These are phyloP conservation scores for Lipotes vexillifer DNA, from an alignment of 2,113 vertebrate species.

Conservation along the genomic window DNA sequence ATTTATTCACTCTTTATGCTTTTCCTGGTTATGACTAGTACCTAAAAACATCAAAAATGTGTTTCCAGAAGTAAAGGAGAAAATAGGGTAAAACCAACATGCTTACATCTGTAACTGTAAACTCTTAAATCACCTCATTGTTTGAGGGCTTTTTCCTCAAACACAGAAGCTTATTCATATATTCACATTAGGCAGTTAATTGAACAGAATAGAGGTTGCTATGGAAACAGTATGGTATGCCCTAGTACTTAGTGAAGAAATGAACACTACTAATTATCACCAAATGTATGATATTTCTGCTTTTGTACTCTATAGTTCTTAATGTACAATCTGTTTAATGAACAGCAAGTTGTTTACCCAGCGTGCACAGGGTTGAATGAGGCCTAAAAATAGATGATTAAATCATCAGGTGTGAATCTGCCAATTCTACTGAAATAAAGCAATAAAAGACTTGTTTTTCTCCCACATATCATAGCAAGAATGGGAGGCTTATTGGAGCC, in stretches of 20 bases:
- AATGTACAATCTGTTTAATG: slow-evolving; percentile 65
- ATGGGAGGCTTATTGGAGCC: not conserved
- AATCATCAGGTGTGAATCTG: slow-evolving; percentile 44
- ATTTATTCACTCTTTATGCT: slow-evolving; percentile 50
- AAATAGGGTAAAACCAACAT: slow-evolving; percentile 1
- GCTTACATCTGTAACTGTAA: slow-evolving; percentile 3
- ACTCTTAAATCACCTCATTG: slow-evolving; percentile 66
- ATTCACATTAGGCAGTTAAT: slow-evolving; percentile 81
- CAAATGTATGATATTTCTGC: slow-evolving; percentile 75
- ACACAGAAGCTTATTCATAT: slow-evolving; percentile 77
- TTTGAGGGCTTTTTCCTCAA: slow-evolving; percentile 68
- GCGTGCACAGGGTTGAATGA: not conserved
- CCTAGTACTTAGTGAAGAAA: slow-evolving; percentile 73
- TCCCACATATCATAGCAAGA: not conserved
- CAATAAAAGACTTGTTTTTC: not conserved
- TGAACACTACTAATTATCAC: slow-evolving; percentile 80
- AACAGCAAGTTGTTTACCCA: slow-evolving; percentile 54
- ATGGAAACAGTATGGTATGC: slow-evolving; percentile 81
- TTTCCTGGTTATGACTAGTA: slow-evolving; percentile 9
- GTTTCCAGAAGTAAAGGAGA: slow-evolving; percentile 20
- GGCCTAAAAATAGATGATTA: slow-evolving; percentile 49
- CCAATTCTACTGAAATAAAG: slow-evolving; percentile 45
- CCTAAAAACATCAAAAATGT: slow-evolving; percentile 26
- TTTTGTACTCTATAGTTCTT: slow-evolving; percentile 55
- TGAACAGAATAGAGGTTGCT: slow-evolving; percentile 81